Evolutionary conservation across 2,797 vertebrate species (phyloP).

Genomic region (Tapera naevia): DNA sequence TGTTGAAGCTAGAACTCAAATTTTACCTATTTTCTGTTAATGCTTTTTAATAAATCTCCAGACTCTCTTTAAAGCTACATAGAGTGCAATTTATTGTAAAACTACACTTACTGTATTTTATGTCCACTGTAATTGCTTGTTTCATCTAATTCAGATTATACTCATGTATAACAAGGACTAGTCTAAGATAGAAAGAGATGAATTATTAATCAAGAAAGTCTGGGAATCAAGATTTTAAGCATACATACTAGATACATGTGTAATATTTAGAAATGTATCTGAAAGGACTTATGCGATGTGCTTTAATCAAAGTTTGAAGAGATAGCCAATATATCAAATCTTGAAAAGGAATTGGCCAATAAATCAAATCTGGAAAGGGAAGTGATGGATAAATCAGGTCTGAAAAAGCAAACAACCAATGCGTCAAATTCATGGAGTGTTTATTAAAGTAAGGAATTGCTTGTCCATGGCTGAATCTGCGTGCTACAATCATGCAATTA

Average conservation of each 20-base stretch:
- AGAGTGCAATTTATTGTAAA: conserved; percentile 62
- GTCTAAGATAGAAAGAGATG: conserved; percentile 26
- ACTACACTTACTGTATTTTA: conserved; percentile 67
- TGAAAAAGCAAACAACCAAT: conserved; percentile 68
- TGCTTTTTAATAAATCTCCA: conserved; percentile 58
- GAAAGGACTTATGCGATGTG: conserved; percentile 65
- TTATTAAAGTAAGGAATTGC: conserved; percentile 61
- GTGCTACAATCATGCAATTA: background rate
- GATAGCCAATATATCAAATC: conserved; percentile 74
- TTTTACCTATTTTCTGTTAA: conserved; percentile 49
- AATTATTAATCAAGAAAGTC: conserved; percentile 69
- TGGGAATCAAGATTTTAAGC: conserved; percentile 70
- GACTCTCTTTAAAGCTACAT: conserved; percentile 42
- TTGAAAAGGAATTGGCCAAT: conserved; percentile 71
- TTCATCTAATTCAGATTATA: conserved; percentile 74
- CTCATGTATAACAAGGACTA: conserved; percentile 48
- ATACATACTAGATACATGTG: conserved; percentile 41
- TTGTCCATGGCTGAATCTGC: background rate
- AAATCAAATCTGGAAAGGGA: conserved; percentile 73
- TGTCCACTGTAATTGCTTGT: conserved; percentile 66
- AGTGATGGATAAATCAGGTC: conserved; percentile 73
- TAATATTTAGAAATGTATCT: conserved; percentile 72
- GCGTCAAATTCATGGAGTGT: conserved; percentile 51
- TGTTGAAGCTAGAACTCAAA: conserved; percentile 4
- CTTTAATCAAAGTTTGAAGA: conserved; percentile 77